phyloP scores from a whole-genome alignment of 1,140 invertebrate genomes.

The Meloidogyne hapla region DNA sequence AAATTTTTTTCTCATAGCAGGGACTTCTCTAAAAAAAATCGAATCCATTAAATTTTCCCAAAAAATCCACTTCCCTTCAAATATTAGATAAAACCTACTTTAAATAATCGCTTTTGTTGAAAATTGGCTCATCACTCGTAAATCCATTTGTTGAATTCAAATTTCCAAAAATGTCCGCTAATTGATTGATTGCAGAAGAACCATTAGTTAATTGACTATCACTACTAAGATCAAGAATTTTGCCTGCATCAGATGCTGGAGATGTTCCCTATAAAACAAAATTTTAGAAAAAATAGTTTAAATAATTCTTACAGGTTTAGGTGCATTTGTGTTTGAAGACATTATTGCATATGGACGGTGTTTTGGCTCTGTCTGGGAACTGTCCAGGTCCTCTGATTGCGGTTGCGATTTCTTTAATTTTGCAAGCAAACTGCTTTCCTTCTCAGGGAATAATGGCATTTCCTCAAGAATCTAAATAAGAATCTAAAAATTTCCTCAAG shows the following conservation, averaged over 20 bases:
- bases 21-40: too few species aligned
- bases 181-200: slow-evolving; percentile 5
- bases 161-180: slow-evolving; percentile 25
- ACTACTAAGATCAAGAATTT: slow-evolving; percentile 25
- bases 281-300: not conserved
- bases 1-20: too few species aligned
- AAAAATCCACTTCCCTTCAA: not conserved
- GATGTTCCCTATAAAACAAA: slow-evolving; percentile 10
- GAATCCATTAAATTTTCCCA: too few species aligned
- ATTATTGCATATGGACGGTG: slow-evolving; percentile 59
- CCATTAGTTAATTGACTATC: slow-evolving; percentile 14
- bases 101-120: slow-evolving; percentile 36
- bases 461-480: slow-evolving; percentile 83
- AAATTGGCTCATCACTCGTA: slow-evolving; percentile 15
- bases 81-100: slow-evolving; percentile 25
- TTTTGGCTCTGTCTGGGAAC: slow-evolving; percentile 59
- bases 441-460: slow-evolving; percentile 98
- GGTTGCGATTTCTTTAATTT: slow-evolving; percentile 93
- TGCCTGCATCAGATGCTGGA: not conserved
- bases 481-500: too few species aligned
- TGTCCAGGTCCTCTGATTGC: slow-evolving; percentile 64
- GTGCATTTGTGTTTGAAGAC: slow-evolving; percentile 13
- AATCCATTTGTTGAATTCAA: slow-evolving; percentile 10
- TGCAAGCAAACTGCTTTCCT: slow-evolving; percentile 89
- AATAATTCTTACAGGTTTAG: slow-evolving; percentile 4